Conservation (phyloP, 2,797 vertebrate species). For the Anas flavirostris region DNA sequence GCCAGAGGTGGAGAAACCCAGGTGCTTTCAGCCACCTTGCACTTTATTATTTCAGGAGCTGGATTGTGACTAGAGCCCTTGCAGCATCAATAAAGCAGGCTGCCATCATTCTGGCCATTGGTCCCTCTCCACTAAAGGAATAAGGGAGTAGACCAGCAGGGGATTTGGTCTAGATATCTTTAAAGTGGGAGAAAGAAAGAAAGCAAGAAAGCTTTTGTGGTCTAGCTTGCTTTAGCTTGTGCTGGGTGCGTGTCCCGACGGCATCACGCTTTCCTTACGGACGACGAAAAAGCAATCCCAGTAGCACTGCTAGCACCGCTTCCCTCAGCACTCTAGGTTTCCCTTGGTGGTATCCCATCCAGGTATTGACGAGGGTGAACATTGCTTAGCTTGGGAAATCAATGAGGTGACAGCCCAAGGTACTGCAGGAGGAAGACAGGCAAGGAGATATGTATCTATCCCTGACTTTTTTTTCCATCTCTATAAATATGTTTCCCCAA, state of each 20-base stretch:
- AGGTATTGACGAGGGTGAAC: conserved; percentile 37
- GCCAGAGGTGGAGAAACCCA: not conserved
- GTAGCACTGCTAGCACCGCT: not conserved
- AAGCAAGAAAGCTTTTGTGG: not conserved
- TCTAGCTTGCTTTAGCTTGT: not conserved
- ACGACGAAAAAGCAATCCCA: not conserved
- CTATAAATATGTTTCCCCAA: conserved; percentile 49
- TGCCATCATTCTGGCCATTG: not conserved
- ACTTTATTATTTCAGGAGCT: not conserved
- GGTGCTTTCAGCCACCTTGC: not conserved
- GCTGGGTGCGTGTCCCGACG: not conserved
- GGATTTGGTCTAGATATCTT: not conserved
- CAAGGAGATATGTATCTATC: conserved; percentile 53
- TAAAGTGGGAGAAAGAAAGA: not conserved
- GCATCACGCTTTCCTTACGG: rapidly evolving
- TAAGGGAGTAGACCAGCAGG: not conserved
- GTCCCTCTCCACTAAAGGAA: not conserved
- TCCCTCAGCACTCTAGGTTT: conserved; percentile 21
- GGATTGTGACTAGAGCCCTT: not conserved
- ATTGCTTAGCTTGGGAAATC: conserved; percentile 39
- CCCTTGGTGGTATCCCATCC: not conserved
- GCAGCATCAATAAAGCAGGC: not conserved
- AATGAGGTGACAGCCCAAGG: conserved; percentile 43
- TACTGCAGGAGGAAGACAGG: conserved; percentile 33
- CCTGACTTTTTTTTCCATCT: conserved; percentile 59